Percentiles rank a stretch among this genome's conserved stretches.
phyloP scores from a whole-genome alignment of 2,113 vertebrate species.

The Phoenicopterus ruber region DNA sequence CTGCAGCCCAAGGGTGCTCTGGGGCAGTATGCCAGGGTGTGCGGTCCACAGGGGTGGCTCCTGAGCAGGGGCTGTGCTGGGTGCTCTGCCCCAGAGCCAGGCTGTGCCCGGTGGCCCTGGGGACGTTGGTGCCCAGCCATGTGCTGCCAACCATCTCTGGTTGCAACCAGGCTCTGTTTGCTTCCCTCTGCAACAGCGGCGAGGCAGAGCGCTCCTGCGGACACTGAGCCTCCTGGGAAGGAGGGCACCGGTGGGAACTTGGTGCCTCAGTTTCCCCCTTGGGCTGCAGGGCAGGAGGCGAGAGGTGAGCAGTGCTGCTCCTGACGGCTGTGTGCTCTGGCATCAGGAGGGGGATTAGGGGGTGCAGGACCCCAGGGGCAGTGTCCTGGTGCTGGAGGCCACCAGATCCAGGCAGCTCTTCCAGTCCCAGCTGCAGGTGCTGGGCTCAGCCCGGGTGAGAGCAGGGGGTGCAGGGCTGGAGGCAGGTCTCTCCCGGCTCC shows the following conservation, averaged over 20 bases:
- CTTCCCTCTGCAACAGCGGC: fast-evolving
- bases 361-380: neutral
- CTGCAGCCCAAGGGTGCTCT: neutral
- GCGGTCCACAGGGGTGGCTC: neutral
- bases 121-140: neutral
- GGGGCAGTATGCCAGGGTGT: neutral
- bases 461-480: fast-evolving
- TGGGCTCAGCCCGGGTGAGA: neutral
- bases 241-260: neutral
- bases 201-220: fast-evolving
- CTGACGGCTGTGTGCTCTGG: neutral
- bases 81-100: neutral
- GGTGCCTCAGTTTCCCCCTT: neutral
- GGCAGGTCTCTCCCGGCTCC: neutral
- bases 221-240: neutral
- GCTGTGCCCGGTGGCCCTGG: neutral
- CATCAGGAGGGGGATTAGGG: neutral
- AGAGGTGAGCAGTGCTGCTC: neutral
- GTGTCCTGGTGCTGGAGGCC: neutral
- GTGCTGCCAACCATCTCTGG: neutral
- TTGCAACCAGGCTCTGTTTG: neutral
- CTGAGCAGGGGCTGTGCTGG: neutral
- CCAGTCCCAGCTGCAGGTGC: fast-evolving
- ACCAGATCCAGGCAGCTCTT: neutral
- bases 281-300: too few relatives aligned